These are phyloP conservation scores for Octomys mimax DNA, from an alignment of 2,797 vertebrate genomes.

Conservation along the genomic window DNA sequence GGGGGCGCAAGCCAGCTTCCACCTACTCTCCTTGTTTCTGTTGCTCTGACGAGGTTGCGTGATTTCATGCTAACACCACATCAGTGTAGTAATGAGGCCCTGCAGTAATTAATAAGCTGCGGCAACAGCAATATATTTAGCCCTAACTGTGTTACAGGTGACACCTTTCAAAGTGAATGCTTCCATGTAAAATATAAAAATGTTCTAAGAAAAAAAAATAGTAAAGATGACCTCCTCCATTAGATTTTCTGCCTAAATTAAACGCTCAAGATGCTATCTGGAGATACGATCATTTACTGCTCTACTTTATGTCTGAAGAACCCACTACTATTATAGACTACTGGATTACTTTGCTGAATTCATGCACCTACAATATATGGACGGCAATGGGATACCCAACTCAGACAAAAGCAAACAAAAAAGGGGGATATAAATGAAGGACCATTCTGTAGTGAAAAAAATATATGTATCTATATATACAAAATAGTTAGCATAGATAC, in stretches of 20 bases:
- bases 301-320: background rate
- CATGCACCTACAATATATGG: no score
- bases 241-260: background rate
- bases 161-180: background rate
- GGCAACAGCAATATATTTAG: constrained; percentile 50
- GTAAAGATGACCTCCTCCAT: background rate
- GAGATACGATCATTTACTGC: background rate
- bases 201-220: constrained; percentile 3
- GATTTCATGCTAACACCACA: constrained; percentile 49
- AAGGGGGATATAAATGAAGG: no score
- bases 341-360: no score
- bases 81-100: background rate
- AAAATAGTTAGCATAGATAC: no score
- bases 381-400: no score
- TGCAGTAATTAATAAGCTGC: constrained; percentile 36
- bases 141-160: background rate
- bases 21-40: background rate
- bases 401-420: no score
- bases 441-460: no score
- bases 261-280: background rate
- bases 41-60: background rate
- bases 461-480: no score
- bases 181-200: constrained; percentile 6
- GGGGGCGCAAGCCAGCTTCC: constrained; percentile 1
- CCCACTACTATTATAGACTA: no score